Conservation (phyloP, 1,140 invertebrate species). For the Batillaria attramentaria region DNA sequence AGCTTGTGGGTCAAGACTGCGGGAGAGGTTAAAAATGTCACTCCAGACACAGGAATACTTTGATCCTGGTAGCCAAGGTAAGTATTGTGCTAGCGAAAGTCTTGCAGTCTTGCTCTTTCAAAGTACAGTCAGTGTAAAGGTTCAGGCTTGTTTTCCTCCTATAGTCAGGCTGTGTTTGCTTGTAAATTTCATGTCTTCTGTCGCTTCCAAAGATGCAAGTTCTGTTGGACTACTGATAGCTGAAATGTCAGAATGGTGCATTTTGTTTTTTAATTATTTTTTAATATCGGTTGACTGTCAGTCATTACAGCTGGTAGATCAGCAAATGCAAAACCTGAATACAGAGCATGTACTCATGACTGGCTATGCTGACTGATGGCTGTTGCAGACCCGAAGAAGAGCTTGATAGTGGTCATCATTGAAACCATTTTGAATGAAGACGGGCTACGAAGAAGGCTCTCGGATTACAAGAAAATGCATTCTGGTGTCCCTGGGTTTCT, state of each 20-base stretch:
- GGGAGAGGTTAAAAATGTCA: constrained; percentile 79
- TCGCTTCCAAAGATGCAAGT: too few relatives aligned
- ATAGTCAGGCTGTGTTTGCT: too few relatives aligned
- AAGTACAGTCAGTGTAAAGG: background rate
- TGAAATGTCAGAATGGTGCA: too few relatives aligned
- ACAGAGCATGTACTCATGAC: background rate
- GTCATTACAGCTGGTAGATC: too few relatives aligned
- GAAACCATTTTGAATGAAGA: constrained; percentile 22
- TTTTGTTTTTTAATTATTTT: too few relatives aligned
- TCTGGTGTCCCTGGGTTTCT: background rate
- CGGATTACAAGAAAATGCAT: constrained; percentile 5
- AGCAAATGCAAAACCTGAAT: too few relatives aligned
- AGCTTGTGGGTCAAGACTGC: constrained; percentile 78
- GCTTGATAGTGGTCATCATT: constrained; percentile 43
- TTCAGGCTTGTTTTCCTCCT: too few relatives aligned
- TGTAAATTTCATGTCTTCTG: too few relatives aligned
- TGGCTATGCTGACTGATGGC: background rate
- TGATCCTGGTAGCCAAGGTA: constrained; percentile 79
- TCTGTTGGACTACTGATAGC: too few relatives aligned
- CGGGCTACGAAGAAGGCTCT: constrained; percentile 30
- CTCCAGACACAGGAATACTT: constrained; percentile 73
- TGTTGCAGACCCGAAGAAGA: constrained; percentile 37
- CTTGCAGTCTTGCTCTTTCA: constrained; percentile 14
- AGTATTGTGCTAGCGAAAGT: constrained; percentile 42
- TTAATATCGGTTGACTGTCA: too few relatives aligned